phyloP scores from a whole-genome alignment of 2,888 invertebrate species.

The Alloplasta piceator region DNA sequence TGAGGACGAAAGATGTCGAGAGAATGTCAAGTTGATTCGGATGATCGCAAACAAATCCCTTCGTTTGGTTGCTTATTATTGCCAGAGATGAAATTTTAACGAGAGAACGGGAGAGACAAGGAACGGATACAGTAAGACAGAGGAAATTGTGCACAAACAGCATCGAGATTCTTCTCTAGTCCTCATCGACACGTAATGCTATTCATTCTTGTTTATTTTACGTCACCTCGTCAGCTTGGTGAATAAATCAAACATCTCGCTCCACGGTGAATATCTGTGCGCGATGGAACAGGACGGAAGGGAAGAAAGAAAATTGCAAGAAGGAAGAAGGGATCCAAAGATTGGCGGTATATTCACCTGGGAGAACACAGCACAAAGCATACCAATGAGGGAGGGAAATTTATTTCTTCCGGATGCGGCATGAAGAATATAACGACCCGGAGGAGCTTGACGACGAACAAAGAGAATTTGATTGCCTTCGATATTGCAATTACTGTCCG shows the following conservation, averaged over 20 bases:
- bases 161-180: slow-evolving; percentile 20
- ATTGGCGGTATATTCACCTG: slow-evolving; percentile 18
- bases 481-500: slow-evolving; percentile 55
- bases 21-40: too few relatives aligned
- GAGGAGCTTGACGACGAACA: slow-evolving; percentile 42
- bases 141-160: not conserved
- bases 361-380: slow-evolving; percentile 30
- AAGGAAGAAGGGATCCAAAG: slow-evolving; percentile 27
- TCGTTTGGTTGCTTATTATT: slow-evolving; percentile 20
- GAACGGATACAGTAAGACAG: slow-evolving; percentile 5
- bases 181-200: slow-evolving; percentile 64
- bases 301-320: slow-evolving; percentile 19
- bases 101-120: slow-evolving; percentile 9
- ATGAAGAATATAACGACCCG: slow-evolving; percentile 22
- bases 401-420: slow-evolving; percentile 39
- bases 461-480: slow-evolving; percentile 60
- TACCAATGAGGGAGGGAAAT: not conserved
- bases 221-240: slow-evolving; percentile 64
- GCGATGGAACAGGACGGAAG: slow-evolving; percentile 16
- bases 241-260: slow-evolving; percentile 65
- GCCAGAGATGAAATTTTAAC: slow-evolving; percentile 5
- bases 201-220: slow-evolving; percentile 69
- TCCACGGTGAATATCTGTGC: slow-evolving; percentile 2
- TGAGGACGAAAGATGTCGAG: too few relatives aligned
- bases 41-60: too few relatives aligned